Evolutionary conservation across 2,113 vertebrate genomes (phyloP), one percentile per base, ranked within the genome.

Genomic region (Aptenodytes forsteri): DNA sequence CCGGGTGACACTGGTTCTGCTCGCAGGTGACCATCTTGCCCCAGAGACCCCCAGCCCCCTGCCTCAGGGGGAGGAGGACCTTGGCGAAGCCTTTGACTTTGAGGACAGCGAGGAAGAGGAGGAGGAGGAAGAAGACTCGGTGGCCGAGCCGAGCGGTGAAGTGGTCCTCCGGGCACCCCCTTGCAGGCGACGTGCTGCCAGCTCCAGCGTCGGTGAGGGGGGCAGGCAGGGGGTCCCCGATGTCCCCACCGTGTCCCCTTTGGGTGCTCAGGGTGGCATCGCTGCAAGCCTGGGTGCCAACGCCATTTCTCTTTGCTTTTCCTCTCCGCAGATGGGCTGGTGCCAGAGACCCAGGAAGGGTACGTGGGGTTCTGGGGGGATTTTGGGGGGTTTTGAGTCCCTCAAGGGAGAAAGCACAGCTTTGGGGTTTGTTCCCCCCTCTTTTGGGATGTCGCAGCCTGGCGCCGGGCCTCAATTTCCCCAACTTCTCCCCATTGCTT

Each of bases 71-170:
- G 92, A 76, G 18, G 96, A 95, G 2, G 97, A 96, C 4, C 34
- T 83, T 0, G 97, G 97, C 1, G 94, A 97, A 81, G 94, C 87
- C 79, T 98, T 97, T 6, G 93, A 90, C 34, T 97, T 97, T 7
- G 96, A 97, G 44, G 96, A 96, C 42, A 97, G 95, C 0, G 93
- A 97, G 54, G 97, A 97, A 8, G 95, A 96, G 29, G 94, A 94
- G 32, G 69, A 78, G 55, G 38, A 93, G n/a, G 79, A 92, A 49
- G 65, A 90, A 30, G 69, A 92, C 38, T 82, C 69, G 1, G 20
- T 6, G 1, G 56, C 61, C 0, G 88, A 94, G 54, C 90, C 52
- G 4, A 40, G 87, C 1, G 14, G 40, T 1, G 44, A 61, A 30
- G 79, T 7, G 1, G 58, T 87, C 2, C 81, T 96, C 13, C 90